phyloP scores from a whole-genome alignment of 2,888 invertebrate genomes.

The Euproctis similis region DNA sequence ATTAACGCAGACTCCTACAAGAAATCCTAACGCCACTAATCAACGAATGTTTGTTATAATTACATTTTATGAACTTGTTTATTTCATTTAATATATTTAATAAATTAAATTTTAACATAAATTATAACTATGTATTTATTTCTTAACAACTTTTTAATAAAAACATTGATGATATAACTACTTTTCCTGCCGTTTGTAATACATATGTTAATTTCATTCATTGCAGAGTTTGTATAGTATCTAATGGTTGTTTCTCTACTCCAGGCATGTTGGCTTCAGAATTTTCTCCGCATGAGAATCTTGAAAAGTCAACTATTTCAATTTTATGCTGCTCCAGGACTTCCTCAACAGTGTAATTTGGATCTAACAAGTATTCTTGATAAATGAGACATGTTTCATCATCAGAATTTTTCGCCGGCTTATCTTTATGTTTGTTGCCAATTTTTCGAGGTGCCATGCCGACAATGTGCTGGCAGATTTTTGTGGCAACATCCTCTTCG shows the following conservation, averaged over 20 bases:
- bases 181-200: constrained; percentile 1
- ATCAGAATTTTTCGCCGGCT: constrained; percentile 78
- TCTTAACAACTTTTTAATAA: constrained; percentile 24
- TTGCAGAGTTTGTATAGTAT: constrained; percentile 79
- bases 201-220: constrained; percentile 35
- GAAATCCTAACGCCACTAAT: constrained; percentile 21
- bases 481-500: constrained; percentile 77
- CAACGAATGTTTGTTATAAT: too few species aligned
- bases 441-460: constrained; percentile 89
- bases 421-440: constrained; percentile 78
- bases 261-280: constrained; percentile 53
- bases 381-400: constrained; percentile 87
- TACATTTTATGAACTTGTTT: constrained; percentile 18
- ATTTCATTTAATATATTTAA: neutral
- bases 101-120: neutral
- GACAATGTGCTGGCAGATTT: constrained; percentile 94
- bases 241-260: constrained; percentile 70
- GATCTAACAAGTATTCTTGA: constrained; percentile 91
- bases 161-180: constrained; percentile 11
- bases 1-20: constrained; percentile 41
- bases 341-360: constrained; percentile 82
- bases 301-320: constrained; percentile 85
- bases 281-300: constrained; percentile 91
- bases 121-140: constrained; percentile 14
- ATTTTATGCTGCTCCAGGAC: constrained; percentile 79